Base-by-base conservation (phyloP, 2,797 vertebrate genomes). In the Nannoperca australis region DNA sequence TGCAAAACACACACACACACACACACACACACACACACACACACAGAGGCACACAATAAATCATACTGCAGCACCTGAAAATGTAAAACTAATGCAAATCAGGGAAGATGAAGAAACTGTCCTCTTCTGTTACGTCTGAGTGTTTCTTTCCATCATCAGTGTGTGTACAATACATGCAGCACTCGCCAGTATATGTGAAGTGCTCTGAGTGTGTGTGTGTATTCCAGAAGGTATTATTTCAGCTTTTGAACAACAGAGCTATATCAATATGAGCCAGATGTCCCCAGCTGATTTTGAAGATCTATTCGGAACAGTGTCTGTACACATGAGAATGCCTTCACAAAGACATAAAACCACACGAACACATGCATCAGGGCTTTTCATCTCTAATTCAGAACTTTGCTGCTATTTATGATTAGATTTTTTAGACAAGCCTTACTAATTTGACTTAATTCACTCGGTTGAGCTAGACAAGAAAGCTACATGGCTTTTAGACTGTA, bases 1-100 rank as follows among this genome's bases (percentile, higher is more conserved):
- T 68, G 58, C 70, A 72, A 53, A 75, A 69, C 20, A 68, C n/a
- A 58, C n/a, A 44, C 56, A 40, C 68, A 47, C 34, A 63, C 18
- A 68, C 55, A 34, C 50, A 63, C 70, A 49, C 18, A 55, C 32
- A 70, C 40, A 55, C 27, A 10, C 53, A 40, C 24, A 63, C 42
- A 51, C 22, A 10, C 55, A 69, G n/a, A 47, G 17, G 8, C 24
- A 54, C 17, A 30, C 30, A 47, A 22, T 10, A 47, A 14, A 47
- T 60, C 20, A 11, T 17, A 36, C 66, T 65, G 78, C 17, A 53
- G 30, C 55, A 51, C 49, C 66, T 1, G 49, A 18, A 71, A 56
- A 84, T 76, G 73, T 51, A 81, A 83, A 86, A 50, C 10, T 0
- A 20, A 86, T 91, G 90, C 85, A 94, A 91, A 93, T 76, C 14